Conservation (phyloP, 2,113 vertebrate species). For the Halichoeres trimaculatus region DNA sequence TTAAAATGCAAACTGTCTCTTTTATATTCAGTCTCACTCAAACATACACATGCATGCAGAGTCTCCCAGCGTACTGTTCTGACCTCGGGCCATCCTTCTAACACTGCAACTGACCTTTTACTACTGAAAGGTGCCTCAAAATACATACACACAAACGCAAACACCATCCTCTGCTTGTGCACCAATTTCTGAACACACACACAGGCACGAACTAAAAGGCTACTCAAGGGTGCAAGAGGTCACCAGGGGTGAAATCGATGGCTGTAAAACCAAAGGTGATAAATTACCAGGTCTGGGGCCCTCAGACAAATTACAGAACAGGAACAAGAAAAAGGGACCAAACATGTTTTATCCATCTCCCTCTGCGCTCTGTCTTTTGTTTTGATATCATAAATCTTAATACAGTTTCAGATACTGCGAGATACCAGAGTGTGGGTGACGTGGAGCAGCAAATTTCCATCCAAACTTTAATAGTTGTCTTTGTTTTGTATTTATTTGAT, state of each 20-base stretch:
- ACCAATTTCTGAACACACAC: slow-evolving; percentile 6
- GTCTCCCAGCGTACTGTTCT: slow-evolving; percentile 80
- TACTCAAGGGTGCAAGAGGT: slow-evolving; percentile 75
- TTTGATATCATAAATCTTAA: slow-evolving; percentile 82
- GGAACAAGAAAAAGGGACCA: slow-evolving; percentile 72
- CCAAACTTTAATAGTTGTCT: slow-evolving; percentile 44
- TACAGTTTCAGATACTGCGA: slow-evolving; percentile 62
- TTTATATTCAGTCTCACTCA: background rate
- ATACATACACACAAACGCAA: slow-evolving; percentile 4
- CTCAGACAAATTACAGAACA: slow-evolving; percentile 81
- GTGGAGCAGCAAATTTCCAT: slow-evolving; percentile 67
- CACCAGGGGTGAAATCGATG: slow-evolving; percentile 77
- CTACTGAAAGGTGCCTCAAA: slow-evolving; percentile 78
- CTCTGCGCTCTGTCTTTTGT: slow-evolving; percentile 62
- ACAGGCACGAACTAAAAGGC: slow-evolving; percentile 70
- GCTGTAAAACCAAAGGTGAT: slow-evolving; percentile 85
- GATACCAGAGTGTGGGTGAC: slow-evolving; percentile 67
- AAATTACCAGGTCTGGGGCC: slow-evolving; percentile 77
- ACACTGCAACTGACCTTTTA: slow-evolving; percentile 85
- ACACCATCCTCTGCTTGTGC: slow-evolving; percentile 14
- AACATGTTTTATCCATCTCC: slow-evolving; percentile 72
- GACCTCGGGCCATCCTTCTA: slow-evolving; percentile 85
- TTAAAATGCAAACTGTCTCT: no score
- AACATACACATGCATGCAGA: slow-evolving; percentile 14
- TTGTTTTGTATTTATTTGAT: slow-evolving; percentile 26